These are phyloP conservation scores for Sipha flava DNA, from an alignment of 1,140 invertebrate species.

Conservation along the genomic window DNA sequence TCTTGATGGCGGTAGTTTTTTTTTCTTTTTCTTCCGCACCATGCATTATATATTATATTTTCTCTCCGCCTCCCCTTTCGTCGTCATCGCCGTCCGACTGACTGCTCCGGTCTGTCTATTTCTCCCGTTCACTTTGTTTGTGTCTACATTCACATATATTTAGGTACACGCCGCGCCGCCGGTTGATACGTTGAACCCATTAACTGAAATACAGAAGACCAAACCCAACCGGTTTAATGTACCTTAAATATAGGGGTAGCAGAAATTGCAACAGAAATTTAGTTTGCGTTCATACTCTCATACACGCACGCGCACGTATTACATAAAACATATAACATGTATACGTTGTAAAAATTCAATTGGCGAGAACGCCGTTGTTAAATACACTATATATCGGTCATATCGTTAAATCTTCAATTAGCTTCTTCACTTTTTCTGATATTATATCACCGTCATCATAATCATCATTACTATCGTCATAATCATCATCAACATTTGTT, in stretches of 20 bases:
- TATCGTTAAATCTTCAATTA: slow-evolving; percentile 8
- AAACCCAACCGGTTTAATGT: slow-evolving; percentile 26
- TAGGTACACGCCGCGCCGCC: background rate
- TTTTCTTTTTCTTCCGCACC: background rate
- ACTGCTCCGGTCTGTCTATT: background rate
- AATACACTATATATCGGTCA: background rate
- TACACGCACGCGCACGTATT: background rate
- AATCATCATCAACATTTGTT: no score
- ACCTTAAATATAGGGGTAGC: slow-evolving; percentile 31
- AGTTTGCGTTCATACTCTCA: background rate
- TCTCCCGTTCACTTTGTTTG: background rate
- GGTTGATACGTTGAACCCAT: background rate
- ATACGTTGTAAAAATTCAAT: slow-evolving; percentile 8
- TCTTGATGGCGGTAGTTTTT: slow-evolving; percentile 7
- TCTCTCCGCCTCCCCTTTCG: background rate
- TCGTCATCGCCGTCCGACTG: background rate
- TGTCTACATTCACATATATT: background rate
- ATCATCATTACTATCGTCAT: background rate
- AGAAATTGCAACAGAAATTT: slow-evolving; percentile 23
- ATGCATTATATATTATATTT: background rate
- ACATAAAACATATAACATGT: background rate
- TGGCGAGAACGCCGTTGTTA: slow-evolving; percentile 4
- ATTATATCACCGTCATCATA: background rate
- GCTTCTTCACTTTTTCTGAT: background rate
- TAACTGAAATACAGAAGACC: slow-evolving; percentile 8